Base-by-base conservation (phyloP, 2,113 vertebrate species). In the Copsychus sechellarum region DNA sequence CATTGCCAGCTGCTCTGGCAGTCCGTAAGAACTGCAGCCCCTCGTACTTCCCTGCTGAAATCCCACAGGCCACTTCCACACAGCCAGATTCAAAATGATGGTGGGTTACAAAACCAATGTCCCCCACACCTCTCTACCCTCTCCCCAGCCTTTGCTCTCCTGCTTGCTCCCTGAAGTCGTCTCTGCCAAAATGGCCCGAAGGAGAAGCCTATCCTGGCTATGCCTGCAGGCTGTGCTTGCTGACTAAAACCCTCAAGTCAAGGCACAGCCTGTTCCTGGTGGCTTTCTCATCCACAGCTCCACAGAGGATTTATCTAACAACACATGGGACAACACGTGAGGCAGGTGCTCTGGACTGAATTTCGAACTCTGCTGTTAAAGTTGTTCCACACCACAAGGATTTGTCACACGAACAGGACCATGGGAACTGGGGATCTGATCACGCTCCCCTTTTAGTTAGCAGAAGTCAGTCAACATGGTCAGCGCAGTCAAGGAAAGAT, bases 311-410 rank as follows among this genome's bases (percentile, higher is more conserved):
- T 69, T 76, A 12, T 22, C n/a, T 80, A 38, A 62, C 25, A 28
- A 29, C 14, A 50, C 2, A 2, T 2, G 8, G 12, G 21, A 31
- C 24, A 5, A 43, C 5, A 11, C 0, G 0, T 0, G 3, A 19
- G 48, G 23, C 10, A 28, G 34, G 25, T 2, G 2, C 17, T 86
- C 62, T 31, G 43, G 33, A 47, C 47, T 53, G 54, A 86, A 61
- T 65, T 62, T 65, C 0, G 0, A 24, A 12, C 5, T 86, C 48
- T 38, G 12, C 21, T 34, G 11, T 70, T 70, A 57, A 43, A 86
- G 36, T n/a, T 70, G 23, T 70, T 81, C 33, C 9, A 33, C 8
- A 24, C 12, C 8, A 3, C 66, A 40, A 45, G 14, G 64, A 24
- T 88, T 53, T 48, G 29, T 20, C 29, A 16, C 3, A 0, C 2